Conservation (phyloP, 2,888 invertebrate genomes). For the Creontiades dilutus region DNA sequence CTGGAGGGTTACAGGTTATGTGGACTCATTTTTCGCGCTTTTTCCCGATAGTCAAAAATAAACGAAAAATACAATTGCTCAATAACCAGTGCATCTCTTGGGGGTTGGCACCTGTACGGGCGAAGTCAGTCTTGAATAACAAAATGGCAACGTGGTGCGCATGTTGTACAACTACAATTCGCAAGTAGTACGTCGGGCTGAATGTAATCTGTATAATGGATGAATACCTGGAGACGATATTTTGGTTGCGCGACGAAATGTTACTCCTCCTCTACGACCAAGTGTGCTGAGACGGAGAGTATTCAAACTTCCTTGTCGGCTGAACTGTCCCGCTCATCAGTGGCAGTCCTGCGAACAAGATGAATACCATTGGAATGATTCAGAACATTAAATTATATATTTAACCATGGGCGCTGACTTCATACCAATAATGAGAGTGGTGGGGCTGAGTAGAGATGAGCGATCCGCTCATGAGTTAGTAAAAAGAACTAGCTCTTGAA, state of each 20-base stretch:
- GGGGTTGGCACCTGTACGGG: conserved; percentile 4
- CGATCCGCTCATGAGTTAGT: too few relatives aligned
- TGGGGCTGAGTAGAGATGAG: too few relatives aligned
- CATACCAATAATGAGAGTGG: too few relatives aligned
- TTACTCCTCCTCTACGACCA: background rate
- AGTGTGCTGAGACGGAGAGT: background rate
- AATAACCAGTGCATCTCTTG: conserved; percentile 33
- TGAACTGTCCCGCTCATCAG: background rate
- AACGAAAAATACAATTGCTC: background rate
- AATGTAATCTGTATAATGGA: background rate
- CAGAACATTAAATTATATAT: too few relatives aligned
- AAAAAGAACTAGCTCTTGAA: too few relatives aligned
- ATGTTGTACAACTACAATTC: background rate
- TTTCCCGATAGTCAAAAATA: background rate
- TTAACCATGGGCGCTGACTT: too few relatives aligned
- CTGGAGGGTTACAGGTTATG: background rate
- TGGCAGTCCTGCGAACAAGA: background rate
- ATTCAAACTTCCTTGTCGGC: conserved; percentile 18
- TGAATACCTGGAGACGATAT: background rate
- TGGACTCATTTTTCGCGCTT: background rate
- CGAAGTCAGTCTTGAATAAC: conserved; percentile 26
- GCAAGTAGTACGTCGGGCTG: background rate
- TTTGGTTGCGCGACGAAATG: background rate
- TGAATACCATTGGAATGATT: background rate
- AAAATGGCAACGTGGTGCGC: background rate